Base-by-base conservation (phyloP, 1,140 invertebrate species). In the Ceratoteleas bidentatus region DNA sequence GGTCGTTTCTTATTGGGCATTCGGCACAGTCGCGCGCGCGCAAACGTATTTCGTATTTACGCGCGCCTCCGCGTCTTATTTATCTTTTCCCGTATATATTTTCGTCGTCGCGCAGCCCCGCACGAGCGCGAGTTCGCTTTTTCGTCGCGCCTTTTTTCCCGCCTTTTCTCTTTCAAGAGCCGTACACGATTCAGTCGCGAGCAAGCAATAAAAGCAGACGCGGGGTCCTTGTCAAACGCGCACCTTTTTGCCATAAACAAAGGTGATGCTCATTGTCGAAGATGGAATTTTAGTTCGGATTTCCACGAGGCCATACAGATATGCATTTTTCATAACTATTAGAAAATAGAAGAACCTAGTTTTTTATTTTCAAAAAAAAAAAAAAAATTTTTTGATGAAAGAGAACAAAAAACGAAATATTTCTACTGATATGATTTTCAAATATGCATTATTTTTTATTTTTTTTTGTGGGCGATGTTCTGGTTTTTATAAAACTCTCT, bases 1-100 rank as follows among this genome's bases (percentile, higher is more conserved):
- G 81, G 81, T 75, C 81, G 70, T 75, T 83, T 83, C 80, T 83
- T 74, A 78, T 69, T 78, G 74, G 54, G 47, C 58, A 77, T 74
- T 83, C 74, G 74, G 60, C 70, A 79, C 75, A 58, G 64, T 75
- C 65, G 40, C 54, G 65, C 66, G 61, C 62, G 10, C 45, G 68
- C 68, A 66, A 73, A 68, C 69, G 76, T 73, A 73, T 80, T 80
- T 80, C 69, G 62, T 62, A 81, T 81, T 74, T 69, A 81, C 77
- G 76, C 69, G 61, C 62, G 72, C 68, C 43, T 73, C 69, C 50
- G 40, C 34, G 65, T 72, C 60, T 70, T 69, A 66, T 72, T 79
- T 66, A 72, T 79, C 64, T 79, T 66, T 66, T 40, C 58, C 34
- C 49, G 38, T 66, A 66, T 53, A 72, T 50, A 73, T 54, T 73